Conservation (phyloP, 2,113 vertebrate species). For the Brevimyrus niger region DNA sequence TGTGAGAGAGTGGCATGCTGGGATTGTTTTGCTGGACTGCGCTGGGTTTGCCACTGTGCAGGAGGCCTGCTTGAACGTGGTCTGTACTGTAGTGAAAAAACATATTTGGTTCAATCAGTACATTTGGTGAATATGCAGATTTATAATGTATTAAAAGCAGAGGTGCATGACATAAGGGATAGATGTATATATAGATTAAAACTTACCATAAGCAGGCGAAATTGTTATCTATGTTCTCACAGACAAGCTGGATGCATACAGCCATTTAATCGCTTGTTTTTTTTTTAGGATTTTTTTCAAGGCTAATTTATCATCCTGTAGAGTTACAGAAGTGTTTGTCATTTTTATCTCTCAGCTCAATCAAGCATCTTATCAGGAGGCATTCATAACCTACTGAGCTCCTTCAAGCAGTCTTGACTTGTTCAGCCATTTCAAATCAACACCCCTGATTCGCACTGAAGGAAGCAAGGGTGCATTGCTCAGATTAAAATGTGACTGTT, state of each 20-base stretch:
- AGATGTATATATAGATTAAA: neutral
- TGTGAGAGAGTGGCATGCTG: neutral
- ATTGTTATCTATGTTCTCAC: neutral
- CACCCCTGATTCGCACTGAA: neutral
- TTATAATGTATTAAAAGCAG: neutral
- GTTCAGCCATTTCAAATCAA: neutral
- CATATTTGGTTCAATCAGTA: neutral
- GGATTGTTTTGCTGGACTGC: neutral
- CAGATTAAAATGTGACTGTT: neutral
- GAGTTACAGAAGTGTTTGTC: neutral
- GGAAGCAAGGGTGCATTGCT: neutral
- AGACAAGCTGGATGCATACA: neutral
- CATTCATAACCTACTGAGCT: neutral
- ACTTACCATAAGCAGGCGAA: neutral
- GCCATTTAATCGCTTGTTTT: neutral
- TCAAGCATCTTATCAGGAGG: neutral
- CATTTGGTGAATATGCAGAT: slow-evolving; percentile 10
- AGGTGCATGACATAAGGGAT: neutral
- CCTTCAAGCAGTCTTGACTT: neutral
- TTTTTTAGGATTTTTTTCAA: neutral
- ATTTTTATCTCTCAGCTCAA: neutral
- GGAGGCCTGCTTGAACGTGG: neutral
- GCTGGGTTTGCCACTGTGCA: neutral
- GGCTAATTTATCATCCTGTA: neutral
- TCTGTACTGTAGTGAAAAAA: neutral